Percentiles rank a stretch among this genome's conserved stretches.
Conservation (phyloP, 2,888 invertebrate genomes). For the Acleris holmiana region DNA sequence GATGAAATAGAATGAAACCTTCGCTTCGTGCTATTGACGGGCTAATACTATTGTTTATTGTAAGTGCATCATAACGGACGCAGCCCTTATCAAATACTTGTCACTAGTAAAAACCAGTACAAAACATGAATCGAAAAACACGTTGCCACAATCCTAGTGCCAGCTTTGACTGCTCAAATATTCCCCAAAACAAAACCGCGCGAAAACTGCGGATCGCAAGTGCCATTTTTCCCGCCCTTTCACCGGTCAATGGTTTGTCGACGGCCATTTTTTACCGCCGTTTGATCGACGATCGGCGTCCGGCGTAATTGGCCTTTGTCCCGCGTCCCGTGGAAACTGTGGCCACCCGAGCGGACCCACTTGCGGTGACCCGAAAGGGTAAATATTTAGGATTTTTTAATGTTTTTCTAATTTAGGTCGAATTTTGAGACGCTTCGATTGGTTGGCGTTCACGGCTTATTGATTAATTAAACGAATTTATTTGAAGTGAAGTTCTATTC, state of each 20-base stretch:
- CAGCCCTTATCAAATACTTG: too few relatives aligned
- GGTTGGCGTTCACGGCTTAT: too few relatives aligned
- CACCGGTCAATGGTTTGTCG: slow-evolving; percentile 38
- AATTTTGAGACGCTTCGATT: not conserved
- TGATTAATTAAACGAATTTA: too few relatives aligned
- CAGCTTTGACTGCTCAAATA: too few relatives aligned
- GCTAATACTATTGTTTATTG: too few relatives aligned
- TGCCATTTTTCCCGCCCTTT: slow-evolving; percentile 37
- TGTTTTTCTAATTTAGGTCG: slow-evolving; percentile 1
- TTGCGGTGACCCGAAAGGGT: not conserved
- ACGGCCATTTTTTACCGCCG: slow-evolving; percentile 46
- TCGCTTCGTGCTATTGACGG: too few relatives aligned
- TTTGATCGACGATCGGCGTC: slow-evolving; percentile 31
- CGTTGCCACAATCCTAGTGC: not conserved
- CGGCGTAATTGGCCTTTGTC: slow-evolving; percentile 53
- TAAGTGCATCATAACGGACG: too few relatives aligned
- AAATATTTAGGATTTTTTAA: slow-evolving; percentile 6
- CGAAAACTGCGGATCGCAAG: slow-evolving; percentile 23
- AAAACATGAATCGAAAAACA: too few relatives aligned
- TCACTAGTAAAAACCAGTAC: too few relatives aligned
- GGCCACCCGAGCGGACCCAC: slow-evolving; percentile 37
- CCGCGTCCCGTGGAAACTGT: slow-evolving; percentile 38
- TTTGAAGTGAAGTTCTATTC: too few relatives aligned
- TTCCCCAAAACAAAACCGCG: not conserved
- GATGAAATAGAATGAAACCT: too few relatives aligned